Percentiles rank a stretch among this genome's conserved stretches.
These are phyloP conservation scores for Teleopsis dalmanni DNA, from an alignment of 1,140 invertebrate genomes.

Conservation along the genomic window DNA sequence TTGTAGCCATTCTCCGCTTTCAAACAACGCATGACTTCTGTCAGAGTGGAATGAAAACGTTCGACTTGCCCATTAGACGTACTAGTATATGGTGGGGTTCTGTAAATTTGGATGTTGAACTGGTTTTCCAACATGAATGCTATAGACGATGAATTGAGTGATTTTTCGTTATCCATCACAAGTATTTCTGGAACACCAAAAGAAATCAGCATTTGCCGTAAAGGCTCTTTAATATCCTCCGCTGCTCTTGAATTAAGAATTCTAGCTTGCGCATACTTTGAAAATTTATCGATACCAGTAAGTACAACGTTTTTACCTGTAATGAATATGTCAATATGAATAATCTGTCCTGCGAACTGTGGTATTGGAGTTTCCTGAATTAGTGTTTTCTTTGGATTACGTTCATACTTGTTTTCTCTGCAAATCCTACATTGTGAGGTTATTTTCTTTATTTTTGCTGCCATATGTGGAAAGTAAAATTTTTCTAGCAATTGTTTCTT, in stretches of 20 bases:
- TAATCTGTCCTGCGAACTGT: not conserved
- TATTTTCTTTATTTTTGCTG: not conserved
- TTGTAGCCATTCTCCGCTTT: no score
- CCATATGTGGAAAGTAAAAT: not conserved
- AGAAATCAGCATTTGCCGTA: not conserved
- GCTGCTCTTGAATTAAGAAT: not conserved
- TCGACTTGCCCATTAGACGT: not conserved
- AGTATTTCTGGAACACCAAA: not conserved
- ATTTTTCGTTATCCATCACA: constrained; percentile 4
- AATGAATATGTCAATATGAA: constrained; percentile 1
- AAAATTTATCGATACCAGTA: not conserved
- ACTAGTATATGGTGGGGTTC: not conserved
- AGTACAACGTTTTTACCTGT: not conserved
- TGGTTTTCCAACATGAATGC: not conserved
- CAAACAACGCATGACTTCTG: no score
- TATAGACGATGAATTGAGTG: not conserved
- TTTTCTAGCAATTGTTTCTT: not conserved
- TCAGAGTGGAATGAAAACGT: constrained; percentile 2
- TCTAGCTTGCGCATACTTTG: not conserved
- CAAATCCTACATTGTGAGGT: not conserved
- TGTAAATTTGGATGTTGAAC: not conserved
- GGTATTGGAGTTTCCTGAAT: not conserved
- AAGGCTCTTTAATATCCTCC: not conserved
- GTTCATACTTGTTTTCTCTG: no score
- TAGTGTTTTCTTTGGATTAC: no score